A percentile compares a stretch with the other conserved stretches of the same genome.
Evolutionary conservation across 2,888 invertebrate species (phyloP).

Genomic region (Helicoverpa assulta): DNA sequence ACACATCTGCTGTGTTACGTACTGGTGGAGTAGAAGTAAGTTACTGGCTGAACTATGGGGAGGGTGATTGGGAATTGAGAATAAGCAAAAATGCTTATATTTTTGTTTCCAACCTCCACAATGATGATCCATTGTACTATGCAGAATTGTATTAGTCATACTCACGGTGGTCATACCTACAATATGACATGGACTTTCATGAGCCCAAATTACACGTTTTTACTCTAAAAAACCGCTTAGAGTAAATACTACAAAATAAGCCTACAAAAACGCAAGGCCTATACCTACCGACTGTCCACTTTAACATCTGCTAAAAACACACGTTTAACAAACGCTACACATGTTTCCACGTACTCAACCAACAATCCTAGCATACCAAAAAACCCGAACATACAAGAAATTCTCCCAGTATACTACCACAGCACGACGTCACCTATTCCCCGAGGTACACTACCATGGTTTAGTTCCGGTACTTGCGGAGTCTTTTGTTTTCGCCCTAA

Average conservation of each 20-base stretch:
- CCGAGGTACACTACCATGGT: slow-evolving; percentile 81
- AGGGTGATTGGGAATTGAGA: background rate
- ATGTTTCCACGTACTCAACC: background rate
- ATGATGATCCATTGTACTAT: too few species aligned
- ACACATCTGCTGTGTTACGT: slow-evolving; percentile 84
- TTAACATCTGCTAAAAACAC: too few species aligned
- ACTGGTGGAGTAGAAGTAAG: slow-evolving; percentile 68
- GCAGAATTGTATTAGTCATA: too few species aligned
- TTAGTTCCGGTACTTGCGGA: slow-evolving; percentile 87
- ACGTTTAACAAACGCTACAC: too few species aligned
- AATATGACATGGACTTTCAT: too few species aligned
- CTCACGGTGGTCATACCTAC: too few species aligned
- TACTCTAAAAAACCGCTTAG: too few species aligned
- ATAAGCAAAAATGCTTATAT: background rate
- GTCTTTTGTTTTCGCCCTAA: slow-evolving; percentile 83
- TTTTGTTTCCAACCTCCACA: background rate
- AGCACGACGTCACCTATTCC: slow-evolving; percentile 75
- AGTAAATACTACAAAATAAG: too few species aligned
- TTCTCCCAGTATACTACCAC: slow-evolving; percentile 68
- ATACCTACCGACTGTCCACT: too few species aligned
- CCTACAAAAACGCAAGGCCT: too few species aligned
- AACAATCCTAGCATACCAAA: background rate
- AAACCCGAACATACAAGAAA: background rate
- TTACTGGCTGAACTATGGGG: slow-evolving; percentile 48
- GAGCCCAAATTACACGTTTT: too few species aligned